These are phyloP conservation scores for Theocolax elegans DNA, from an alignment of 1,140 invertebrate genomes.

Conservation along the genomic window DNA sequence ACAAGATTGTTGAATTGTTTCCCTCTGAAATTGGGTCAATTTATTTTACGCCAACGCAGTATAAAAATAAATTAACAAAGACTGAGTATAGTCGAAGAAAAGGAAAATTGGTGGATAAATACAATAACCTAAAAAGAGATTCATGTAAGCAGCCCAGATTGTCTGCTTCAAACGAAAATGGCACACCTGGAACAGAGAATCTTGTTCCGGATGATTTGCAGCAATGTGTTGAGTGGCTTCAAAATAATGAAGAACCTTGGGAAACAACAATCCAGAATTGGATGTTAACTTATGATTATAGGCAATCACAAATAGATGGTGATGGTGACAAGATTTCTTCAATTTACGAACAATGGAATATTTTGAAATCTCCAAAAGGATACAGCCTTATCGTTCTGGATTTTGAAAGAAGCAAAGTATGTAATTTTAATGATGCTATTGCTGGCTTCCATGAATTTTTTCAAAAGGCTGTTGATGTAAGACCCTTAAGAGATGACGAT, in stretches of 20 bases:
- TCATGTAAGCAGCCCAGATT: not conserved
- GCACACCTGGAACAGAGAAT: not conserved
- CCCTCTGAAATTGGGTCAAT: slow-evolving; percentile 3
- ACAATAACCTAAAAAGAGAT: not conserved
- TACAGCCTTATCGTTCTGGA: not conserved
- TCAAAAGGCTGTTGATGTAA: not conserved
- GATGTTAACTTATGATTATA: slow-evolving; percentile 10
- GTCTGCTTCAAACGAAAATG: not conserved
- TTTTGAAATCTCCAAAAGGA: not conserved
- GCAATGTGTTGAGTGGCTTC: slow-evolving; percentile 31
- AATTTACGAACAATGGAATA: not conserved
- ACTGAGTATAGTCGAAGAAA: slow-evolving; percentile 2
- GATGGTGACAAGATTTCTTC: not conserved
- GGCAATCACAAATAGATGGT: not conserved
- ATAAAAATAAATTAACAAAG: slow-evolving; percentile 1
- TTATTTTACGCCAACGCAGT: slow-evolving; percentile 1
- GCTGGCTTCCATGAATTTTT: not conserved
- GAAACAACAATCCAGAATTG: slow-evolving; percentile 29
- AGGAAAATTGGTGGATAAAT: slow-evolving; percentile 2
- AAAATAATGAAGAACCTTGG: slow-evolving; percentile 37
- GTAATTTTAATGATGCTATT: not conserved
- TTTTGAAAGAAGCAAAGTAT: not conserved
- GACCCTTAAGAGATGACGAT: not conserved
- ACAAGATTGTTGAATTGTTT: slow-evolving; percentile 12
- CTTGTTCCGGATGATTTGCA: slow-evolving; percentile 14